Conservation (phyloP, 2,113 vertebrate species). For the Platichthys flesus region DNA sequence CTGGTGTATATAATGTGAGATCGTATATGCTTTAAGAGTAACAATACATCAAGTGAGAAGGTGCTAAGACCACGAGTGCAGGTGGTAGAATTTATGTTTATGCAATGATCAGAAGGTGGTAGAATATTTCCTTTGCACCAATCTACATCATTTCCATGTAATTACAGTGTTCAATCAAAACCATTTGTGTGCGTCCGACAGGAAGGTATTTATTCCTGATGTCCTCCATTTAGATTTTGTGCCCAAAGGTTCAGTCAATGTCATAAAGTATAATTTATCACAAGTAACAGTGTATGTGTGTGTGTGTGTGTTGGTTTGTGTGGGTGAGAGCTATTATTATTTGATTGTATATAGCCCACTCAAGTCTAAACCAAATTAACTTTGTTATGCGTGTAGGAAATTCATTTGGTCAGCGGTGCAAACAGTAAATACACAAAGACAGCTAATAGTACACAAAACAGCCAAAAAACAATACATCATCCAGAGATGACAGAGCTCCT, state of each 20-base stretch:
- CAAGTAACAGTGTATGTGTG: not conserved
- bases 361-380: not conserved
- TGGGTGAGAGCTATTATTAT: not conserved
- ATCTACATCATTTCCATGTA: conserved; percentile 45
- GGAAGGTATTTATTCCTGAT: conserved; percentile 3
- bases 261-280: not conserved
- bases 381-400: not conserved
- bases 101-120: conserved; percentile 12
- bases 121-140: conserved; percentile 35
- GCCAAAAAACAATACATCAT: conserved; percentile 30
- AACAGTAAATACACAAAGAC: not conserved
- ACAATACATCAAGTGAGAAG: not conserved
- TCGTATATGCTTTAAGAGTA: conserved; percentile 1
- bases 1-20: not conserved
- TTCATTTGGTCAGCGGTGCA: conserved; percentile 15
- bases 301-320: not conserved
- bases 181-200: conserved; percentile 13
- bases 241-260: not conserved
- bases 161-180: conserved; percentile 47
- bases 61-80: not conserved
- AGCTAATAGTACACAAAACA: conserved; percentile 22
- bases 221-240: not conserved
- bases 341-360: not conserved
- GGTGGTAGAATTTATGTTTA: conserved; percentile 25
- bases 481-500: conserved; percentile 15